Evolutionary conservation across 92 coral and sea anemone genomes (phyloP), one percentile per base, ranked within the genome.

Genomic region (Isaurus tuberculatus): DNA sequence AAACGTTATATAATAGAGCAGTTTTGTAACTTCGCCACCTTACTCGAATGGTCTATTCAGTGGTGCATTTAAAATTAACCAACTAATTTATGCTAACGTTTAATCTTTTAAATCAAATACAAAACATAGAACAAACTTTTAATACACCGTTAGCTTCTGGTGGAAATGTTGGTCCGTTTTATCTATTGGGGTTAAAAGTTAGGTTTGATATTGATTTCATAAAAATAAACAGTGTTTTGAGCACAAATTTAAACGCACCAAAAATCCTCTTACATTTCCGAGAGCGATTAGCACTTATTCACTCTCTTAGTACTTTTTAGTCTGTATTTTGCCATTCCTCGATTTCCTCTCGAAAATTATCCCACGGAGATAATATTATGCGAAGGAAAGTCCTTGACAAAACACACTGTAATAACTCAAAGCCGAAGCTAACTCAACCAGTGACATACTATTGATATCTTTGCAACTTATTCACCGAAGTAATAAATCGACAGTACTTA

Each of bases 231-330:
- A 34, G 51, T 22, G 25, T 55, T 55, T 3, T 14, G 30, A 55
- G 23, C 9, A 55, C 23, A 22, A 23, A 58, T 22, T 58, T 33
- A 58, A 58, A 77, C 58, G 30, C 51, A 67, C 34, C 68, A n/a
- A 77, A 77, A 77, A 23, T 55, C 69, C 69, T 34, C 68, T 34
- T 58, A 46, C 36, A 30, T 77, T 77, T 77, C 82, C 70, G 70
- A 77, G 70, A 58, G 69, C 68, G 82, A 77, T 58, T 77, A 58
- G 32, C 82, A 77, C 82, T 30, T 74, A 43, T 60, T 57, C 70
- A 77, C 51, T 55, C 63, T 55, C n/a, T 4, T 53, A 20, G 16
- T 53, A 1, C n/a, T 53, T 28, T 31, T 9, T 19, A 15, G 46
- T 30, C 5, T 40, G 25, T 57, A 10, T 5, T 29, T 58, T 22